Base-by-base conservation (phyloP, 1,140 invertebrate genomes). In the Epicauta chinensis region DNA sequence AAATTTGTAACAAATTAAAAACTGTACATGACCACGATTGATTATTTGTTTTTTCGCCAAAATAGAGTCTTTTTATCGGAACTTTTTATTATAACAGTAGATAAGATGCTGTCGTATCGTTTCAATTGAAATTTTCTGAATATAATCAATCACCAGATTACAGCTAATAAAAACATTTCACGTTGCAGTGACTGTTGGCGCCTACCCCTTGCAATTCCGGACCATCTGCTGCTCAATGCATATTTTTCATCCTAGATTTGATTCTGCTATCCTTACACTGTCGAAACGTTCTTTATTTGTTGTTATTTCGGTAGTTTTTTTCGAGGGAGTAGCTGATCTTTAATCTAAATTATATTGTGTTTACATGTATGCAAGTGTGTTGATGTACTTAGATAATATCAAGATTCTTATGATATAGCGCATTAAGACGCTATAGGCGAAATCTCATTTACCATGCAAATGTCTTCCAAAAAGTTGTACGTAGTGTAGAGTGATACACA, bases 121-220 rank as follows among this genome's bases (percentile, higher is more conserved):
- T 23, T 7, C 23, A 47, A 45, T 53, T 55, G 62, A 61, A 59
- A 48, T 50, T 60, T 56, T 56, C 55, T 49, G 57, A 59, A 64
- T 58, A 61, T 62, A 61, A 68, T 68, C 66, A 68, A 68, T 68
- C 66, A 68, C 63, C 30, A 59, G 66, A 68, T 68, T 68, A 67
- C 55, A 61, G 65, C 63, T 68, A 68, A 67, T 68, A 68, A 68
- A 68, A 68, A 66, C 66, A 66, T 68, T 68, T 66, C 61, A 62
- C 66, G 61, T 65, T 63, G 59, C 63, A 62, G 60, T 57, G 52
- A 58, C 59, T 59, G 58, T 61, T 56, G 57, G 57, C 57, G 53
- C 56, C 56, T 61, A 51, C 56, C 58, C 61, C 58, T 59, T 63
- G 53, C 58, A 56, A 61, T 60, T 61, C 59, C 53, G 56, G 53